Evolutionary conservation across 2,797 vertebrate genomes (phyloP).

Genomic region (Buphagus erythrorhynchus): DNA sequence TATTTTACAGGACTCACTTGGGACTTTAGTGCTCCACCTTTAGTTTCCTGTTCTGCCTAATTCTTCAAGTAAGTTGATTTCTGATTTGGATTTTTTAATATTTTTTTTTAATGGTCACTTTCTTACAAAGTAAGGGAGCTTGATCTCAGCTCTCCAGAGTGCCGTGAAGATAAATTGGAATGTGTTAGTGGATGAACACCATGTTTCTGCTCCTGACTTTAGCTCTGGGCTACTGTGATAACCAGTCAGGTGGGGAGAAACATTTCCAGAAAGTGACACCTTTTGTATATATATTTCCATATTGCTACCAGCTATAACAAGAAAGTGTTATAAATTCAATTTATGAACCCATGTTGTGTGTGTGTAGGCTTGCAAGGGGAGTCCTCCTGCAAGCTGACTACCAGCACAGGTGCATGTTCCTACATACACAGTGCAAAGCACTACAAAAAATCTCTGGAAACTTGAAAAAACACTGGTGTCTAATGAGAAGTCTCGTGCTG

Average conservation of each 20-base stretch:
- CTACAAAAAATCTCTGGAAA: background rate
- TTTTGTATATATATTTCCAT: background rate
- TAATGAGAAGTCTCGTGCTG: background rate
- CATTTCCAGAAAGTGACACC: background rate
- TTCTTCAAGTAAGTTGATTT: background rate
- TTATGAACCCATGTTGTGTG: background rate
- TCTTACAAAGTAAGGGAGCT: background rate
- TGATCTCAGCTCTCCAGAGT: background rate
- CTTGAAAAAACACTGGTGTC: background rate
- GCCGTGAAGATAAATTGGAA: background rate
- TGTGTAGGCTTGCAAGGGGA: background rate
- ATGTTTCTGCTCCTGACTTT: background rate
- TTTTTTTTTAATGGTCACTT: background rate
- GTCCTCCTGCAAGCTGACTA: background rate
- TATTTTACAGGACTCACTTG: background rate
- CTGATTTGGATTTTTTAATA: background rate
- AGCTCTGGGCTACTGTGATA: accelerated
- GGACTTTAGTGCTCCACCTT: background rate
- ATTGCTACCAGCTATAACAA: background rate
- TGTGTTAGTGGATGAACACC: accelerated
- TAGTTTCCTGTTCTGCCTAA: background rate
- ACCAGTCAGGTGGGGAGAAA: background rate
- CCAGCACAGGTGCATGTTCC: background rate
- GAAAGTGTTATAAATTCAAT: background rate
- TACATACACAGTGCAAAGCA: background rate